phyloP scores from a whole-genome alignment of 2,888 invertebrate species.

The Sericinus montela region DNA sequence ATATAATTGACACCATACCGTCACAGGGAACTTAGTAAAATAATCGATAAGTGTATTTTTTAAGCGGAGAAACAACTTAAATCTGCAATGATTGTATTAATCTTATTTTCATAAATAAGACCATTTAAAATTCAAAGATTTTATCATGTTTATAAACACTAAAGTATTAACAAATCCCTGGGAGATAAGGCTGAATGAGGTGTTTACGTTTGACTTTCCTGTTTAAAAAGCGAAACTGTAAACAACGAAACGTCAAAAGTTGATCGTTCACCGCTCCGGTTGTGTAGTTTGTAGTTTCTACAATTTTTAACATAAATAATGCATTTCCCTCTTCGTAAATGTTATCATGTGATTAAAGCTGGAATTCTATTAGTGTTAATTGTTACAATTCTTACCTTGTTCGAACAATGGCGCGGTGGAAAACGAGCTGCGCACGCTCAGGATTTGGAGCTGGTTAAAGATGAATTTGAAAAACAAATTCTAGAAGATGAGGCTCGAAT shows the following conservation, averaged over 20 bases:
- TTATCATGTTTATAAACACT: conserved; percentile 1
- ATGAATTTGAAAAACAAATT: conserved; percentile 72
- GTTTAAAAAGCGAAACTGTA: conserved; percentile 57
- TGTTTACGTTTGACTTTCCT: conserved; percentile 80
- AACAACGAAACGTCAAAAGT: conserved; percentile 36
- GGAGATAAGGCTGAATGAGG: conserved; percentile 56
- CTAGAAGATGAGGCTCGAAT: conserved; percentile 82
- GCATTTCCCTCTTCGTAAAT: conserved; percentile 61
- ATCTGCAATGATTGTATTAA: too few relatives aligned
- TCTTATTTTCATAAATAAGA: too few relatives aligned
- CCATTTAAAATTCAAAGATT: not conserved
- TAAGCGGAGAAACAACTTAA: too few relatives aligned
- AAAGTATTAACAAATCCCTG: conserved; percentile 16
- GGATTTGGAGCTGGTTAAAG: conserved; percentile 36
- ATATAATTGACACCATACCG: too few relatives aligned
- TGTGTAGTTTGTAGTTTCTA: conserved; percentile 15
- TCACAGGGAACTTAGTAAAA: too few relatives aligned
- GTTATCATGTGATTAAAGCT: conserved; percentile 56
- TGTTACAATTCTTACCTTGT: conserved; percentile 50
- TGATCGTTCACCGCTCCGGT: conserved; percentile 14
- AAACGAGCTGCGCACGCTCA: conserved; percentile 45
- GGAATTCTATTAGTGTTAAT: conserved; percentile 48
- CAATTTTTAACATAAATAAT: conserved; percentile 33
- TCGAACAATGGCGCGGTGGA: conserved; percentile 68
- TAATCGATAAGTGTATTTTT: too few relatives aligned